Percentiles rank a stretch among this genome's conserved stretches.
These are phyloP conservation scores for Sceloporus undulatus DNA, from an alignment of 2,113 vertebrate genomes.

Conservation along the genomic window DNA sequence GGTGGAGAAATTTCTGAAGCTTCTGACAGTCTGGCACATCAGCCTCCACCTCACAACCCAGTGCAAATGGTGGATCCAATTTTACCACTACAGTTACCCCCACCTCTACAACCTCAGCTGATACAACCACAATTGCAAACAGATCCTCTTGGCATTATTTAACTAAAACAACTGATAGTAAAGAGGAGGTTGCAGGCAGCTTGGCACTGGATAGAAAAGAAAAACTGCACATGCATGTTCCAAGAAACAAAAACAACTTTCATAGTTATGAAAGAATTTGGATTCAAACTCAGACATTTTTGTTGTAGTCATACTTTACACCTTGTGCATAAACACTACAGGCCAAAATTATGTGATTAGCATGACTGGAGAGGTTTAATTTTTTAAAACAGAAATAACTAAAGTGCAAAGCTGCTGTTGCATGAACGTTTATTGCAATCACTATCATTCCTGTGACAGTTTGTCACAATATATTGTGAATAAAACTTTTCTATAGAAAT, in stretches of 20 bases:
- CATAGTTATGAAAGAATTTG: slow-evolving; percentile 78
- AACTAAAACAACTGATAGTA: slow-evolving; percentile 28
- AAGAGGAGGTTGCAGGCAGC: slow-evolving; percentile 72
- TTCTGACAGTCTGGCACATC: slow-evolving; percentile 82
- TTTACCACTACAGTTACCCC: slow-evolving; percentile 94
- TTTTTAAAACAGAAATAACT: slow-evolving; percentile 84
- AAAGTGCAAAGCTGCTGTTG: slow-evolving; percentile 86
- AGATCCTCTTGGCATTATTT: slow-evolving; percentile 89
- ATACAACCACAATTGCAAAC: slow-evolving; percentile 91
- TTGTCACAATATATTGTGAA: slow-evolving; percentile 86
- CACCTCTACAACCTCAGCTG: slow-evolving; percentile 94
- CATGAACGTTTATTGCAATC: slow-evolving; percentile 86
- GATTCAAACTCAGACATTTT: slow-evolving; percentile 77
- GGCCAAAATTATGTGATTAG: slow-evolving; percentile 80
- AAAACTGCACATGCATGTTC: slow-evolving; percentile 83
- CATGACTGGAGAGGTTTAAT: slow-evolving; percentile 85
- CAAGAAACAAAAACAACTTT: slow-evolving; percentile 81
- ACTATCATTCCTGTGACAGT: slow-evolving; percentile 84
- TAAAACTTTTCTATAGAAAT: slow-evolving; percentile 92
- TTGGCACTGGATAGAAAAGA: slow-evolving; percentile 74
- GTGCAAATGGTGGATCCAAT: slow-evolving; percentile 92
- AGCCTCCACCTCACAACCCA: slow-evolving; percentile 81
- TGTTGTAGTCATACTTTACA: slow-evolving; percentile 79
- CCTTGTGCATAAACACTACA: slow-evolving; percentile 79
- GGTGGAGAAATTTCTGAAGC: slow-evolving; percentile 91